Percentiles rank a stretch among this genome's conserved stretches.
Conservation (phyloP, 2,113 vertebrate species). For the Hemichromis elongatus region DNA sequence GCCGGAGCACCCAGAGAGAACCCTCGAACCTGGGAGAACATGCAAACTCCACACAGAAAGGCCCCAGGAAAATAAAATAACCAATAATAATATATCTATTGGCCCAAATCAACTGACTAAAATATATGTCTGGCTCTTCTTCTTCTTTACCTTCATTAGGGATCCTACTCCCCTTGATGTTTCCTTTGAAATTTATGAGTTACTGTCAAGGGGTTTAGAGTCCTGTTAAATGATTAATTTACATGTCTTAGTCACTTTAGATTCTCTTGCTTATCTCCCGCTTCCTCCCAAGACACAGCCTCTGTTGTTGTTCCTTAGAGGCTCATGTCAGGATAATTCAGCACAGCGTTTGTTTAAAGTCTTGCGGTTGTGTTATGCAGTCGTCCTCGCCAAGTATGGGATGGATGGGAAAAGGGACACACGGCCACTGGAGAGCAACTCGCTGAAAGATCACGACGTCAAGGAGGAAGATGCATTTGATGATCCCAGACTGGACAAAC, state of each 20-base stretch:
- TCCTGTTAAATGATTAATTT: background rate
- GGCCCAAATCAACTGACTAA: background rate
- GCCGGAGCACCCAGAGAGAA: background rate
- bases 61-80: background rate
- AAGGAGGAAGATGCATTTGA: constrained; percentile 78
- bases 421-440: constrained; percentile 76
- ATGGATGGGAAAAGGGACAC: constrained; percentile 89
- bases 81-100: background rate
- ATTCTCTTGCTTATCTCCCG: background rate
- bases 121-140: background rate
- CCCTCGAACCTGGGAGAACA: no score
- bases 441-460: constrained; percentile 74
- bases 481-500: constrained; percentile 89
- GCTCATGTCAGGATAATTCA: background rate
- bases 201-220: background rate
- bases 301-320: background rate
- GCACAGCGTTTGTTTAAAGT: background rate
- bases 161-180: background rate
- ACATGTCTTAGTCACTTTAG: background rate
- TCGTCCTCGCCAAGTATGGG: constrained; percentile 90
- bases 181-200: background rate
- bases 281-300: background rate
- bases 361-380: constrained; percentile 53
- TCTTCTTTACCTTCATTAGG: background rate
- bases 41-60: background rate